Conservation (phyloP, 2,113 vertebrate genomes). For the Tapirus terrestris region DNA sequence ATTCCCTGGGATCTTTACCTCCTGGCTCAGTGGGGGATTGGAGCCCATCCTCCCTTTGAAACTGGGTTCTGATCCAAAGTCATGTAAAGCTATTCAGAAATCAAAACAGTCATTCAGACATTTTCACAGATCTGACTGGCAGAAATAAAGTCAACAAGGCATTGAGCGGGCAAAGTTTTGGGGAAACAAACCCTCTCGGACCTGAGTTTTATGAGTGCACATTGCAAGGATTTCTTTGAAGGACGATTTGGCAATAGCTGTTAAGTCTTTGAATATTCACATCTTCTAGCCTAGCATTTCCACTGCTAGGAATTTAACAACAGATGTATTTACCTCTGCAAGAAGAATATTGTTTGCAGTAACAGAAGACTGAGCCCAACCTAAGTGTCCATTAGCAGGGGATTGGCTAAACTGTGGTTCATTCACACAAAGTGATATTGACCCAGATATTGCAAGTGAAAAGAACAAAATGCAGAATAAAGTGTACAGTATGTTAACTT, state of each 20-base stretch:
- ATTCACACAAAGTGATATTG: neutral
- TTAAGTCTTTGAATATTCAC: too few species aligned
- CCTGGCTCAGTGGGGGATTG: neutral
- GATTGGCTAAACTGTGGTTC: neutral
- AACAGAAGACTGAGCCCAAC: neutral
- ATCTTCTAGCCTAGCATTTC: neutral
- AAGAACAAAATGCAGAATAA: neutral
- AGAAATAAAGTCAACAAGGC: neutral
- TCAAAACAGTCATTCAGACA: neutral
- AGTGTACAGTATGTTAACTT: rapidly evolving
- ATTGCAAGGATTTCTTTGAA: neutral
- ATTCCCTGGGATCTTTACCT: neutral
- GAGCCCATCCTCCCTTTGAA: neutral
- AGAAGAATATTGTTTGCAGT: neutral
- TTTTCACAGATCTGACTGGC: neutral
- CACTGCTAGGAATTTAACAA: neutral
- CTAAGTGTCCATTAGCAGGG: neutral
- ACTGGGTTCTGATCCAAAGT: neutral
- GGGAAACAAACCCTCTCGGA: neutral
- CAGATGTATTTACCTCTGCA: neutral
- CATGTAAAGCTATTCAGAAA: rapidly evolving
- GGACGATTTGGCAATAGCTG: neutral
- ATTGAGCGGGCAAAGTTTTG: too few species aligned
- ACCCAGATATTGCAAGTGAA: neutral
- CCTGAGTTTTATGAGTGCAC: rapidly evolving